These are phyloP conservation scores for Nibea coibor DNA, from an alignment of 2,113 vertebrate genomes.

Conservation along the genomic window DNA sequence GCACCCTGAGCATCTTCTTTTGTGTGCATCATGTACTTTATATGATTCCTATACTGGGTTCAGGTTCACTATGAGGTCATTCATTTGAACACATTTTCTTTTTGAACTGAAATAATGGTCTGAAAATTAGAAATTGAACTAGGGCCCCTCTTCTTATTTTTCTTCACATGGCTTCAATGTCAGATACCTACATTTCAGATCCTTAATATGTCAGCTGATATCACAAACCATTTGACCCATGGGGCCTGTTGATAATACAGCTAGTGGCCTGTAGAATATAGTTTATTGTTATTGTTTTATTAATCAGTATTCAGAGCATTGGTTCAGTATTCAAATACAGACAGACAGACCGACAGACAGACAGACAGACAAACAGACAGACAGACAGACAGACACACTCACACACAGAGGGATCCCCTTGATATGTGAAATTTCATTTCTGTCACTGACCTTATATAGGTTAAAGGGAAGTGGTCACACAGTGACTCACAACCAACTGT, in stretches of 20 bases:
- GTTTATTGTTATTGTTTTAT: no score
- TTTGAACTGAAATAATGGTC: neutral
- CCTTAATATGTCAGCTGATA: no score
- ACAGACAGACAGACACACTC: neutral
- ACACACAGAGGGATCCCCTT: neutral
- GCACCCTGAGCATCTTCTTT: no score
- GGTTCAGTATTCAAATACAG: neutral
- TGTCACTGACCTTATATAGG: neutral
- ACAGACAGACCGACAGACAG: neutral
- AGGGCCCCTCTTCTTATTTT: no score
- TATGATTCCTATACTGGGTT: no score
- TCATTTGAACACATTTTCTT: neutral
- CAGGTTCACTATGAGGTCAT: neutral
- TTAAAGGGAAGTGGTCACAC: neutral
- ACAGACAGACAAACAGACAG: no score
- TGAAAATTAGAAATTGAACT: no score
- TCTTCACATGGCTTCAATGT: no score
- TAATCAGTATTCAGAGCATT: neutral
- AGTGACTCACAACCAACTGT: neutral
- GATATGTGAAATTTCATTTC: slow-evolving; percentile 3
- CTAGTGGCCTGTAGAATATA: neutral
- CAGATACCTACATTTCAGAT: no score
- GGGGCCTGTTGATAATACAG: neutral
- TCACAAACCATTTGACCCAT: no score
- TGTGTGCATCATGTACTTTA: no score